Conservation (phyloP, 2,888 invertebrate genomes). For the Abrostola triplasia region DNA sequence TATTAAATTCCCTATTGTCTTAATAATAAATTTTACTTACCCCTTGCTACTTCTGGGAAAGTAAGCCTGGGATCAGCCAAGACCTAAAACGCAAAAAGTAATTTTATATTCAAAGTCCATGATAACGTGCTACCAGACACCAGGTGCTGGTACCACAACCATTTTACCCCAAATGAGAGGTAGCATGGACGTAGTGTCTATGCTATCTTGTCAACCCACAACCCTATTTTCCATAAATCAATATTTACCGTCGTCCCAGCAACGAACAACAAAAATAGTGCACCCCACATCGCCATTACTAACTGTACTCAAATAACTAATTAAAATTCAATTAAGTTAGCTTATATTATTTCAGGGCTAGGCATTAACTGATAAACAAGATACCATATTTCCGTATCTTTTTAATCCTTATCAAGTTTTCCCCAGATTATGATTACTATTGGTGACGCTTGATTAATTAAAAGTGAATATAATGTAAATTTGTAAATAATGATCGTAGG, state of each 20-base stretch:
- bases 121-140: too few relatives aligned
- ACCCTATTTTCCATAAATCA: not conserved
- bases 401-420: slow-evolving; percentile 22
- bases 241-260: slow-evolving; percentile 56
- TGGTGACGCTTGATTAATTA: too few relatives aligned
- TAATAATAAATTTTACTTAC: slow-evolving; percentile 36
- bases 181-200: too few relatives aligned
- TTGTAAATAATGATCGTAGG: too few relatives aligned
- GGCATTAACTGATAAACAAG: slow-evolving; percentile 47
- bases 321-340: slow-evolving; percentile 12
- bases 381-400: slow-evolving; percentile 36
- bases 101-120: not conserved
- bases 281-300: slow-evolving; percentile 51
- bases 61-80: slow-evolving; percentile 50
- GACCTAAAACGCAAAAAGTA: slow-evolving; percentile 45
- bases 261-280: slow-evolving; percentile 52
- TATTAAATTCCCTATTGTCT: too few relatives aligned
- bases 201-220: too few relatives aligned
- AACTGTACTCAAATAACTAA: slow-evolving; percentile 30
- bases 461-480: too few relatives aligned
- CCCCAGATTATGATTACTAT: too few relatives aligned
- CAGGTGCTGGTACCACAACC: too few relatives aligned
- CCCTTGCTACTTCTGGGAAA: slow-evolving; percentile 60
- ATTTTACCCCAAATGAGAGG: too few relatives aligned
- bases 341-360: slow-evolving; percentile 37